These are phyloP conservation scores for Hydractinia symbiolongicarpus DNA, from an alignment of 30 jellyfish, hydroid and myxozoan genomes.

Conservation along the genomic window DNA sequence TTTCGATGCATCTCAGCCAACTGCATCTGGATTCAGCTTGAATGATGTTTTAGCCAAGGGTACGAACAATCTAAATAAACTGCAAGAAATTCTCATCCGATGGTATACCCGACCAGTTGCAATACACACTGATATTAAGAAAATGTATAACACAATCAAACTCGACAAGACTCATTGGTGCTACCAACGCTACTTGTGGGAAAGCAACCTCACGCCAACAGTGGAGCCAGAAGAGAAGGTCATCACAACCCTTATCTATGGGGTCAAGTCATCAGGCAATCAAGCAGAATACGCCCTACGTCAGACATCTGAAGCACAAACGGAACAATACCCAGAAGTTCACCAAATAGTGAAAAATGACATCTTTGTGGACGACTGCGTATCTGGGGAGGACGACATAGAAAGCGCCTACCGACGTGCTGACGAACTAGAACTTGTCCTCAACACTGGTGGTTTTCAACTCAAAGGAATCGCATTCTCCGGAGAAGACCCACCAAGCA, in stretches of 20 bases:
- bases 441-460: constrained; percentile 2
- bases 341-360: neutral
- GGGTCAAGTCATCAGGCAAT: constrained; percentile 3
- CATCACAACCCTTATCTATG: constrained; percentile 20
- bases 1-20: no score
- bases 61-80: no score
- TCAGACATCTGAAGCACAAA: neutral
- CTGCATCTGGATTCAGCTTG: no score
- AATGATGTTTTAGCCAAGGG: no score
- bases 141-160: constrained; percentile 1
- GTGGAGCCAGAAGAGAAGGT: constrained; percentile 23
- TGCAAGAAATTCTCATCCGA: no score
- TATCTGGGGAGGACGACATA: neutral
- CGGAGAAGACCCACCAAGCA: neutral
- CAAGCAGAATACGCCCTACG: constrained; percentile 25
- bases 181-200: constrained; percentile 18
- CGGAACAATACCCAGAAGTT: constrained; percentile 18
- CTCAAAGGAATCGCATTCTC: neutral
- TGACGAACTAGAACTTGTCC: constrained; percentile 11
- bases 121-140: constrained; percentile 1
- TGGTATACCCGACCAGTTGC: no score
- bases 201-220: constrained; percentile 16
- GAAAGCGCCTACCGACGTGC: constrained; percentile 2
- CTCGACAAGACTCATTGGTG: constrained; percentile 4
- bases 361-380: constrained; percentile 15